Conservation (phyloP, 1,140 invertebrate species). For the Leptonema lineaticorne region DNA sequence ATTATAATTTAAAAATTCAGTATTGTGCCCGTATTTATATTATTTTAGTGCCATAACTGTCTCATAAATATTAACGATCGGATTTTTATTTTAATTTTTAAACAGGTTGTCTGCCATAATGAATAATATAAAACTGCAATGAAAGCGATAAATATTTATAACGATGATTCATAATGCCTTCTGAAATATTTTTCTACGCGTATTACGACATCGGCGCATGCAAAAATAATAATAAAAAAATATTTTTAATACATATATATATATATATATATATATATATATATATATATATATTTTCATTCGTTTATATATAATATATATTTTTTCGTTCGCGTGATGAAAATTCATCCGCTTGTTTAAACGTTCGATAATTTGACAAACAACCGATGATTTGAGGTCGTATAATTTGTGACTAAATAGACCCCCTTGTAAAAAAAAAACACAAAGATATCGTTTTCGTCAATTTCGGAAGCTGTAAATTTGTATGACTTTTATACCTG, state of each 20-base stretch:
- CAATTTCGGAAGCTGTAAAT: background rate
- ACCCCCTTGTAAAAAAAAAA: no score
- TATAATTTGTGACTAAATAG: background rate
- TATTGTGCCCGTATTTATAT: no score
- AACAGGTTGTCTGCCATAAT: no score
- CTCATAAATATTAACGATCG: no score
- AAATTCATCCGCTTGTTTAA: background rate
- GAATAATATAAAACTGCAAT: no score
- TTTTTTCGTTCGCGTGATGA: background rate
- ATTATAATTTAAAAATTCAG: no score
- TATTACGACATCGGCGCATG: background rate
- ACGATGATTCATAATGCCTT: no score
- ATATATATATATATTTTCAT: background rate
- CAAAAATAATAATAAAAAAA: background rate
- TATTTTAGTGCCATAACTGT: no score
- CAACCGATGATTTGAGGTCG: background rate
- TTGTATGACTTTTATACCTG: background rate
- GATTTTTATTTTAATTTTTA: no score
- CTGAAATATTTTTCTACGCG: background rate
- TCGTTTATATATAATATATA: no score
- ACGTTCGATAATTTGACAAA: constrained; percentile 10
- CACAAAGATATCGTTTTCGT: no score
- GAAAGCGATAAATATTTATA: no score
- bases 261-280: background rate
- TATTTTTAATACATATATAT: background rate